phyloP scores from a whole-genome alignment of 1,140 invertebrate genomes.

The Drosophila arawakana region DNA sequence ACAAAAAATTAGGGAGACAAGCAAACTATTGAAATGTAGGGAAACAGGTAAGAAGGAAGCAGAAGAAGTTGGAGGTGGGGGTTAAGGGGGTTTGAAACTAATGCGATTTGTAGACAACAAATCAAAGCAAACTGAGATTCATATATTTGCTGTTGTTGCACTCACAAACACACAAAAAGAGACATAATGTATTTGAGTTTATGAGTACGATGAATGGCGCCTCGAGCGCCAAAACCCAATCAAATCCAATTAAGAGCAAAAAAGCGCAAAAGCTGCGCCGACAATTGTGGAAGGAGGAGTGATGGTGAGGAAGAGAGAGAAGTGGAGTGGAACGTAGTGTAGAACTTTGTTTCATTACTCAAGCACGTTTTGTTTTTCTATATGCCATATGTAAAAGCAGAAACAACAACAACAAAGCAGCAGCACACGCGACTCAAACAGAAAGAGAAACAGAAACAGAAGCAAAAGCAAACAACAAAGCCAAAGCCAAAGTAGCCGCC shows the following conservation, averaged over 20 bases:
- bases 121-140: conserved; percentile 48
- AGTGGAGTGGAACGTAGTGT: conserved; percentile 1
- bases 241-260: conserved; percentile 79
- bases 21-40: conserved; percentile 27
- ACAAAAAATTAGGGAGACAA: conserved; percentile 11
- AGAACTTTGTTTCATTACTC: conserved; percentile 46
- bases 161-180: not conserved
- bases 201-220: conserved; percentile 58
- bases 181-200: conserved; percentile 40
- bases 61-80: not conserved
- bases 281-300: not conserved
- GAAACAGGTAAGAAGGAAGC: not conserved
- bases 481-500: conserved; percentile 41
- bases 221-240: conserved; percentile 70
- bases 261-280: conserved; percentile 38
- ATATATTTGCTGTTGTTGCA: conserved; percentile 28
- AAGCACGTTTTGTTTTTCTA: conserved; percentile 40
- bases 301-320: not conserved
- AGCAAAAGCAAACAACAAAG: conserved; percentile 50
- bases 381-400: conserved; percentile 48
- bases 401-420: conserved; percentile 25
- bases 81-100: conserved; percentile 25
- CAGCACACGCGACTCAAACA: conserved; percentile 43
- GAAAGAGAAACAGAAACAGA: conserved; percentile 47
- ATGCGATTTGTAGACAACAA: conserved; percentile 69